These are phyloP conservation scores for Tenthredo amoena DNA, from an alignment of 2,888 invertebrate species.

Conservation along the genomic window DNA sequence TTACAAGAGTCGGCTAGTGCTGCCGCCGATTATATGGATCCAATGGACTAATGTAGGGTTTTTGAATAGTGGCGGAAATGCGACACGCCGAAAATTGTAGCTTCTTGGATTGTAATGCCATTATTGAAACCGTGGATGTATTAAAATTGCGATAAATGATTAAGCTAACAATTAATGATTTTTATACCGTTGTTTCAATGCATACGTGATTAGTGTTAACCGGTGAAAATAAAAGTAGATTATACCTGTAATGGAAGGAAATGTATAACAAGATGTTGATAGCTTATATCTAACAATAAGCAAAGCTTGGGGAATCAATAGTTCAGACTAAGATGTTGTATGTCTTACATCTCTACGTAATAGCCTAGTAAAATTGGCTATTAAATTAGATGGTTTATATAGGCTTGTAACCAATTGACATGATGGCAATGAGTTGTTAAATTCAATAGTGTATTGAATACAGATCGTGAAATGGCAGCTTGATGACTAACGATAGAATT, in stretches of 20 bases:
- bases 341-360: background rate
- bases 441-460: slow-evolving; percentile 2
- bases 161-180: background rate
- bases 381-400: background rate
- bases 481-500: background rate
- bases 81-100: background rate
- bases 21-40: background rate
- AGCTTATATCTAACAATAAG: background rate
- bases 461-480: background rate
- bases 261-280: background rate
- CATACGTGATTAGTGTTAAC: background rate
- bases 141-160: background rate
- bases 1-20: background rate
- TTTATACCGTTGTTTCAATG: background rate
- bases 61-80: slow-evolving; percentile 8
- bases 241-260: background rate
- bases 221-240: background rate
- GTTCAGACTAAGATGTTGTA: background rate
- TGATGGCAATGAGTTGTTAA: slow-evolving; percentile 15
- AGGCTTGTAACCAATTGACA: slow-evolving; percentile 8
- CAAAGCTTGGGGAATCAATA: background rate
- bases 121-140: background rate
- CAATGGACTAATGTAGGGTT: background rate
- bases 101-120: background rate
- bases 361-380: slow-evolving; percentile 6